Evolutionary conservation across 1,140 invertebrate genomes (phyloP), one percentile per base, ranked within the genome.

Genomic region (Zaprionus tsacasi): DNA sequence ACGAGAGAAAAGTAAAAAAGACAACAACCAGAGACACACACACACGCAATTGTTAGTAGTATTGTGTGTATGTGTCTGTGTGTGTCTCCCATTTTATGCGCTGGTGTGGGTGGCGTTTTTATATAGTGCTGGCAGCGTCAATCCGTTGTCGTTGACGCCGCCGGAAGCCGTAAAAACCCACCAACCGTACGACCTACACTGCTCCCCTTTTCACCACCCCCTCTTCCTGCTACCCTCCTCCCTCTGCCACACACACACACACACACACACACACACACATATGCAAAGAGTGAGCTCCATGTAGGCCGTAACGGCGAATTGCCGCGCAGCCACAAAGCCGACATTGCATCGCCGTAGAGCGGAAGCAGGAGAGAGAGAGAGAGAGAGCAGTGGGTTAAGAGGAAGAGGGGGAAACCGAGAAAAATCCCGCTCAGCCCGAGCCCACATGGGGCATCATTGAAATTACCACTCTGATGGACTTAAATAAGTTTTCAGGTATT

Each of bases 271-370:
- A n/a, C n/a, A n/a, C n/a, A n/a, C n/a, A n/a, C n/a, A n/a, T n/a
- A n/a, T n/a, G n/a, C 3, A 15, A 4, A 58, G 40, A 67, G 40
- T 65, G 67, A 71, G 45, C 59, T 50, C 27, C 56, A 56, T 38
- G 69, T 78, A 82, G 82, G 76, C 79, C 68, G 66, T 78, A 71
- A 72, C 78, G 66, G 54, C 55, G 74, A 81, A 78, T 70, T 66
- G 68, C 68, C 73, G 76, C 63, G 66, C 66, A 81, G 79, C 79
- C 82, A 71, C 82, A 87, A 87, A 88, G 81, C 76, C 82, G 76
- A 87, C 82, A 87, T 76, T 86, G 82, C 82, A 85, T 82, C 79
- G 76, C 67, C 70, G 50, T 2, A 15, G 25, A 2, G 2, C 12
- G 13, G 27, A 1, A 10, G 17, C 3, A 6, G 50, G 8, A 13